Base-by-base conservation (phyloP, 2,888 invertebrate species). In the Dryomyza anilis region DNA sequence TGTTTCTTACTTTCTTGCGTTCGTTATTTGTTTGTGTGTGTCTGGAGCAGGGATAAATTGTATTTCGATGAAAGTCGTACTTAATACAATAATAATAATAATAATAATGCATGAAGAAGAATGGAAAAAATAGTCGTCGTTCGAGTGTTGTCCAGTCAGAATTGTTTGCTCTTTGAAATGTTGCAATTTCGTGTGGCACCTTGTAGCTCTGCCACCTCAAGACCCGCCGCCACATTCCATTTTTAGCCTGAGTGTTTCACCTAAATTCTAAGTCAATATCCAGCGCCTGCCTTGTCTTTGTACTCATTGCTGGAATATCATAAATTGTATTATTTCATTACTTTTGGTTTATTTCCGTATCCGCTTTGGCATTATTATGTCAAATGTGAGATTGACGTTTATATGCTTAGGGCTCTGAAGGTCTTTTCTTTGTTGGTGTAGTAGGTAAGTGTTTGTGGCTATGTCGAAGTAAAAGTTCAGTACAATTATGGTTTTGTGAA, bases 281-380 rank as follows among this genome's bases (percentile, higher is more conserved):
- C 23, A 48, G 10, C 16, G 12, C 39, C 21, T 55, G 36, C 39
- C 56, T 39, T 12, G 16, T 21, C 19, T 6, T 59, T 21, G 30
- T 59, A 27, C 46, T 21, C 23, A 21, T 61, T 62, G 56, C 16
- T n/a, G 53, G 43, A 66, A 60, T 61, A 39, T 64, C 59, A 63
- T 59, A 66, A 66, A 63, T 63, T 65, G 58, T 63, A 56, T 63
- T 64, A 67, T 64, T 64, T 57, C 66, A 64, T 67, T 63, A 60
- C 48, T 61, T 56, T 63, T 67, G 57, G 56, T 67, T 64, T 64
- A 61, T 67, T 64, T 64, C 56, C 57, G 64, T 57, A 61, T 67
- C 60, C 63, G 61, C 12, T 61, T 29, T 33, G 55, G 52, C 61
- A 16, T 52, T 53, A 52, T 39, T 61, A 19, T 39, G 29, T 60